Evolutionary conservation across 2,113 vertebrate species (phyloP).

Genomic region (Orycteropus afer): DNA sequence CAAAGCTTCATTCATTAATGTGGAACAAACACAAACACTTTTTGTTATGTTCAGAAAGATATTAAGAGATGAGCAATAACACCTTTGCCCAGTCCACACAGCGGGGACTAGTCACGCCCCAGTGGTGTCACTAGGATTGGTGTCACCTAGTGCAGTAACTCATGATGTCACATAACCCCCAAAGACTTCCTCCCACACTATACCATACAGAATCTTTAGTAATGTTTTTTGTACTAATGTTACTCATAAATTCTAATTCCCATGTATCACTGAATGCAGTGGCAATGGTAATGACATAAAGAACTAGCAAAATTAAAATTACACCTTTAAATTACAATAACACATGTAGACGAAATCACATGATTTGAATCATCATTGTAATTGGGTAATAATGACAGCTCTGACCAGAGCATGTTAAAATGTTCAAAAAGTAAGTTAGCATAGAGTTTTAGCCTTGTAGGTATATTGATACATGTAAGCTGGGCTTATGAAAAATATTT

Average conservation of each 20-base stretch:
- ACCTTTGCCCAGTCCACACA: background rate
- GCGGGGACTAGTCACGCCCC: background rate
- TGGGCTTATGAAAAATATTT: background rate
- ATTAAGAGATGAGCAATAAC: accelerated
- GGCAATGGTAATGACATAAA: background rate
- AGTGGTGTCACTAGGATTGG: background rate
- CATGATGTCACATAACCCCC: too few species aligned
- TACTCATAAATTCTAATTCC: background rate
- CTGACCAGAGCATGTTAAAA: too few species aligned
- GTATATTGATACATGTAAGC: background rate
- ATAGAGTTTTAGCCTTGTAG: background rate
- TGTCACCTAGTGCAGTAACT: background rate
- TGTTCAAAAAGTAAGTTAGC: background rate
- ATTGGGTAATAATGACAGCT: too few species aligned
- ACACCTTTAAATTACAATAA: too few species aligned
- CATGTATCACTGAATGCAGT: background rate
- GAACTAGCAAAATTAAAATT: too few species aligned
- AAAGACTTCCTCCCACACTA: background rate
- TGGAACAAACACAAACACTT: background rate
- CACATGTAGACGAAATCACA: too few species aligned
- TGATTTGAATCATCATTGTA: too few species aligned
- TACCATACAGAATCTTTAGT: background rate
- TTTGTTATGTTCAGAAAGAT: background rate
- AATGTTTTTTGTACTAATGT: background rate
- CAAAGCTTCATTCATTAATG: background rate